Evolutionary conservation across 2,888 invertebrate species (phyloP).

Genomic region (Alviniconcha strummeri): DNA sequence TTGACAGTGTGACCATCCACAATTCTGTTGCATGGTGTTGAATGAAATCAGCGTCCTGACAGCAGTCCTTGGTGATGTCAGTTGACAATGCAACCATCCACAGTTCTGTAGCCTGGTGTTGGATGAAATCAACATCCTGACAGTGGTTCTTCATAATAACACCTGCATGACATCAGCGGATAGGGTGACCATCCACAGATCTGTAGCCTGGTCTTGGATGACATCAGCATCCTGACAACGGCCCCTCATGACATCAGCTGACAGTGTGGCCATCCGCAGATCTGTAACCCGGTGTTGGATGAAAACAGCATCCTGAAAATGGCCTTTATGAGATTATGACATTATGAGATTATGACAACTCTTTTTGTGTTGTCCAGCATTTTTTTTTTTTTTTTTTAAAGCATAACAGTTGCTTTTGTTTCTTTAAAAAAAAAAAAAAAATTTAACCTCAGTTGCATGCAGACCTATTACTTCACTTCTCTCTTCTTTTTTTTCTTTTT

Average conservation of each 20-base stretch:
- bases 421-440: no score
- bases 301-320: background rate
- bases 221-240: slow-evolving; percentile 27
- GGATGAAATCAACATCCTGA: background rate
- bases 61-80: background rate
- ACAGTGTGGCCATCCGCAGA: background rate
- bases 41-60: slow-evolving; percentile 34
- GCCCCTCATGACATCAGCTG: background rate
- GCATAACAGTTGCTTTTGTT: no score
- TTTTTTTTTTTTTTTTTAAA: no score
- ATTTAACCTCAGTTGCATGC: no score
- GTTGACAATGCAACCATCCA: background rate
- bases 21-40: slow-evolving; percentile 19
- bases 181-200: background rate
- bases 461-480: no score
- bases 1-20: background rate
- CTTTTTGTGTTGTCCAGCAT: no score
- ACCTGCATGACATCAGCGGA: no score
- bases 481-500: no score
- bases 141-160: background rate
- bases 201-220: slow-evolving; percentile 31
- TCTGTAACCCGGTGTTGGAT: no score
- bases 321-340: background rate
- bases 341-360: background rate
- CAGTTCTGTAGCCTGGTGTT: no score